Percentiles rank a stretch among this genome's conserved stretches.
phyloP scores from a whole-genome alignment of 2,113 vertebrate genomes.

The Sturnira hondurensis region DNA sequence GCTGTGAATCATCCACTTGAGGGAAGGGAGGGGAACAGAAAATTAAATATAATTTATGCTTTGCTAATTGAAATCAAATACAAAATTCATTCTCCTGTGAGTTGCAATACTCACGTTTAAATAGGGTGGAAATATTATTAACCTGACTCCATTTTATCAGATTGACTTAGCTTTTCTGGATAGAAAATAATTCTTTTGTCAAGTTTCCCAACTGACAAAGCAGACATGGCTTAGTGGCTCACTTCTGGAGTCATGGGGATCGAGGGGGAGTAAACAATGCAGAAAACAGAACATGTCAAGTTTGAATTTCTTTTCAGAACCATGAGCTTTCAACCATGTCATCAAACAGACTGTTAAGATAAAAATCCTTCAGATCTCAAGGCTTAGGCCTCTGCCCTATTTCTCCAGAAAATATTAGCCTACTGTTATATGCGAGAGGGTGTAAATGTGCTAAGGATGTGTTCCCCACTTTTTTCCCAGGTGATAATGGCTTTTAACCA shows the following conservation, averaged over 20 bases:
- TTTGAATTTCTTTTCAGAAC: neutral
- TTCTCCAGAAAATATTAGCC: neutral
- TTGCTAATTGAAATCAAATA: slow-evolving; percentile 85
- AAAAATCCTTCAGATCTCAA: neutral
- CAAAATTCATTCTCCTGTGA: slow-evolving; percentile 79
- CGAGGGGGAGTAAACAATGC: neutral
- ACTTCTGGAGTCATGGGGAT: neutral
- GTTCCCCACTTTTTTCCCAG: neutral
- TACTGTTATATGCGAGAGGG: neutral
- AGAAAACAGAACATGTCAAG: neutral
- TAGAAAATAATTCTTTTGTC: slow-evolving; percentile 44
- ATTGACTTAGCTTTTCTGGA: slow-evolving; percentile 40
- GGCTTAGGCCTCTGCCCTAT: neutral
- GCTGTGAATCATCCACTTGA: slow-evolving; percentile 71
- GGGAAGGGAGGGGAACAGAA: slow-evolving; percentile 67
- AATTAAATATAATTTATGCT: slow-evolving; percentile 83
- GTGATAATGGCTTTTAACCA: neutral
- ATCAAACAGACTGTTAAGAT: neutral
- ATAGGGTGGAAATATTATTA: slow-evolving; percentile 48
- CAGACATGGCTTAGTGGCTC: neutral
- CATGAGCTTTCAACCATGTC: neutral
- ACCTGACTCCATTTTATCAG: slow-evolving; percentile 54
- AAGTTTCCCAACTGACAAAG: neutral
- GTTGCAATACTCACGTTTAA: slow-evolving; percentile 71
- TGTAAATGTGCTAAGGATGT: neutral